Conservation (phyloP, 2,888 invertebrate species). For the Ctena decussata region DNA sequence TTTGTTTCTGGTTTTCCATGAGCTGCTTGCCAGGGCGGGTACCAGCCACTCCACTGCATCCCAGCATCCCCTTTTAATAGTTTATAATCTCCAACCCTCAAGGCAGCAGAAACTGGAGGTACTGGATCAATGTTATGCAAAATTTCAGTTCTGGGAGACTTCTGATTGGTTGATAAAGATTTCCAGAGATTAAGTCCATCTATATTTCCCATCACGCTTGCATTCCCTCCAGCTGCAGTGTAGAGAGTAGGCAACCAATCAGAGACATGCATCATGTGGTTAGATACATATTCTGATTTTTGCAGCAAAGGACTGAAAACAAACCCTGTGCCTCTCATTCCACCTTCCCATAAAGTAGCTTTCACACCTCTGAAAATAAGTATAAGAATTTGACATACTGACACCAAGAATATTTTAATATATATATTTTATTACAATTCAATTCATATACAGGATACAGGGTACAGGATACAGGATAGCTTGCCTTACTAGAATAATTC, state of each 20-base stretch:
- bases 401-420: no score
- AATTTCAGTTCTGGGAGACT: slow-evolving; percentile 90
- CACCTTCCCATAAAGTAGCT: slow-evolving; percentile 90
- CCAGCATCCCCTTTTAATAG: slow-evolving; percentile 73
- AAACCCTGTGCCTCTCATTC: slow-evolving; percentile 93
- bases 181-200: slow-evolving; percentile 94
- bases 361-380: slow-evolving; percentile 82
- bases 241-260: slow-evolving; percentile 97
- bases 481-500: no score
- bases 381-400: no score
- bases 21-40: slow-evolving; percentile 70
- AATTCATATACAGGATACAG: no score
- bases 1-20: neutral
- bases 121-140: slow-evolving; percentile 83
- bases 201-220: slow-evolving; percentile 60
- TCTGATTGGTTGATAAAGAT: slow-evolving; percentile 89
- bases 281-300: slow-evolving; percentile 89
- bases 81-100: slow-evolving; percentile 81
- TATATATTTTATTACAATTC: no score
- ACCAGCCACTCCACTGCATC: slow-evolving; percentile 74
- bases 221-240: slow-evolving; percentile 89
- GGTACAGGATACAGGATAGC: no score
- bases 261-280: slow-evolving; percentile 92
- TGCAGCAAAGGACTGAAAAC: slow-evolving; percentile 92
- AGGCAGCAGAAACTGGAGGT: slow-evolving; percentile 46